Evolutionary conservation across 2,888 invertebrate species (phyloP), one percentile per base, ranked within the genome.

Genomic region (Protula sp.): DNA sequence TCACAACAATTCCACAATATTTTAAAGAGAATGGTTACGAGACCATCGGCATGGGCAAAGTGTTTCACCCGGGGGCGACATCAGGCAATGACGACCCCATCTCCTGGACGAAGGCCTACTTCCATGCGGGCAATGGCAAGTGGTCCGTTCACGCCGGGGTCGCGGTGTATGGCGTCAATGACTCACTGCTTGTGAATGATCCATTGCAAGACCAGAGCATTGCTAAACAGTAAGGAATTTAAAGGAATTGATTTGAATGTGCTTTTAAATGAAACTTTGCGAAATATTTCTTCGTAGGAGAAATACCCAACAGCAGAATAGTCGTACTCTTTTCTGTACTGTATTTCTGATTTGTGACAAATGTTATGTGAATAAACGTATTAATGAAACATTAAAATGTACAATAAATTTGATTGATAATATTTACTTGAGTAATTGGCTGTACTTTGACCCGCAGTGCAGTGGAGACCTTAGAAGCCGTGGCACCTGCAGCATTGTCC

Each of bases 61-160:
- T 63, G 19, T 65, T 65, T 38, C 65, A 65, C 31, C 64, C 64
- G 2, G 64, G 64, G 22, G 27, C 22, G 14, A 55, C 58, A 19
- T 53, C 59, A n/a, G n/a, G n/a, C n/a, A n/a, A 80, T 91, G 65
- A 72, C 30, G 71, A 72, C 54, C 71, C 72, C 0, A 53, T 68
- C 5, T 72, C 71, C 1, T 72, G 72, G 72, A 63, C 68, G 2
- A 56, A 66, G 30, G 62, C 67, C 0, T 70, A 70, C 51, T 71
- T 60, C 55, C 65, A 64, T 29, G n/a, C n/a, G n/a, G 47, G 59
- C 31, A 29, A 29, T 9, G 19, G 22, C 24, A 55, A 58, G 54
- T 66, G 60, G 60, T 59, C 52, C n/a, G n/a, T n/a, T n/a, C 52
- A 22, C 2, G 55, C 30, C 3, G 30, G 50, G 1, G 47, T 60